A percentile compares a stretch with the other conserved stretches of the same genome.
phyloP scores from a whole-genome alignment of 2,888 invertebrate species.

The Eristalis pertinax region DNA sequence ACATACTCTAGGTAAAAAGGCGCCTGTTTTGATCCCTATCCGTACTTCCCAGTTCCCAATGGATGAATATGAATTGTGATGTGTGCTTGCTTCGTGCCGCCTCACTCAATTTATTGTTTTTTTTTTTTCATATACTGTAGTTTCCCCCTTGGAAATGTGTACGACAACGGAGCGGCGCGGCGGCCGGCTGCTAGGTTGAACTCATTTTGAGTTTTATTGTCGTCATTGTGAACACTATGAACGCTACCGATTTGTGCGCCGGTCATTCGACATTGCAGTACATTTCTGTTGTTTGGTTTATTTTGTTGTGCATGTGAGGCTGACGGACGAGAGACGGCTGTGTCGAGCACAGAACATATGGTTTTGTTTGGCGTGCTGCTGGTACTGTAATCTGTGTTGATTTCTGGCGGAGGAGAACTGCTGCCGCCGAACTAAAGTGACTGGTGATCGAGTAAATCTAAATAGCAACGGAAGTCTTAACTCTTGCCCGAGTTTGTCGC shows the following conservation, averaged over 20 bases:
- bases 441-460: conserved; percentile 1
- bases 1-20: not conserved
- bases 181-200: conserved; percentile 13
- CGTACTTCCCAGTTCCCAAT: not conserved
- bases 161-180: not conserved
- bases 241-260: conserved; percentile 55
- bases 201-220: conserved; percentile 38
- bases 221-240: conserved; percentile 15
- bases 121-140: not conserved
- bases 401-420: conserved; percentile 8
- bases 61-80: not conserved
- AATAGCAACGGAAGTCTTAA: conserved; percentile 31
- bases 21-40: not conserved
- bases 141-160: not conserved
- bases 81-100: not conserved
- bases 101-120: conserved; percentile 14
- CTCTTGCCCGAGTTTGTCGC: not conserved
- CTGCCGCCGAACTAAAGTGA: not conserved
- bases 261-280: conserved; percentile 12
- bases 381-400: conserved; percentile 36
- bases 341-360: conserved; percentile 39
- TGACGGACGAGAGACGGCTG: conserved; percentile 1
- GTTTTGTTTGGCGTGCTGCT: conserved; percentile 43
- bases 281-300: conserved; percentile 39
- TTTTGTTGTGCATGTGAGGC: conserved; percentile 23